phyloP scores from a whole-genome alignment of 2,113 vertebrate genomes.

The Butorides virescens region DNA sequence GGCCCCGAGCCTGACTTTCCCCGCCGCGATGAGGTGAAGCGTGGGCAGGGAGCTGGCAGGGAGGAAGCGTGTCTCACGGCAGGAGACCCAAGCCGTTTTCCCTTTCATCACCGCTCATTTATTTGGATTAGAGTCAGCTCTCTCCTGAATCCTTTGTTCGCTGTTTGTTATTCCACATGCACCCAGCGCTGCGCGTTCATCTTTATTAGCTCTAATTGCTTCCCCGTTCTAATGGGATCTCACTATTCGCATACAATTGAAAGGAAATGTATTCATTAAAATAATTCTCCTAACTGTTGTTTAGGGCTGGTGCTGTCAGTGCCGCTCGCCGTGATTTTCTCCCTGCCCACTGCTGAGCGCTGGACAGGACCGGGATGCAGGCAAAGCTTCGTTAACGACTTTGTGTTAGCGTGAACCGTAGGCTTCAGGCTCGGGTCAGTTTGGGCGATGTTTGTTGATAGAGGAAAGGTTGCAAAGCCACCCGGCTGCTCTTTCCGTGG shows the following conservation, averaged over 20 bases:
- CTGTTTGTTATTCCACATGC: constrained; percentile 77
- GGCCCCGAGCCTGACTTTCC: not conserved
- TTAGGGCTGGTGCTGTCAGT: constrained; percentile 68
- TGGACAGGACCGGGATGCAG: constrained; percentile 26
- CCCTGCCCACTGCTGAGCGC: not conserved
- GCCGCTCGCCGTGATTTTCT: constrained; percentile 49
- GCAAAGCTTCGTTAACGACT: constrained; percentile 1
- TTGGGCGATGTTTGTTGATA: not conserved
- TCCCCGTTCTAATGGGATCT: constrained; percentile 83
- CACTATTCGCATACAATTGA: constrained; percentile 77
- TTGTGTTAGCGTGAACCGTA: not conserved
- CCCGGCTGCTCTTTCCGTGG: not conserved
- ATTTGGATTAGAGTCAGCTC: constrained; percentile 71
- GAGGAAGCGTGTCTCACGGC: constrained; percentile 59
- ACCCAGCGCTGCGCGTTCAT: constrained; percentile 71
- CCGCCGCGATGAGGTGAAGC: not conserved
- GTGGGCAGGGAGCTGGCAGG: not conserved
- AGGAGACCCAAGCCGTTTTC: constrained; percentile 29
- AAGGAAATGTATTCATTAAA: constrained; percentile 85
- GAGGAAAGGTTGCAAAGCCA: not conserved
- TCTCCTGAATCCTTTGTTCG: constrained; percentile 69
- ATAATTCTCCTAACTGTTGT: constrained; percentile 77
- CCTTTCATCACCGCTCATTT: constrained; percentile 53
- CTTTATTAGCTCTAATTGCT: constrained; percentile 87
- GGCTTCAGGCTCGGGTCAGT: constrained; percentile 21